phyloP scores from a whole-genome alignment of 2,888 invertebrate genomes.

The Drosophila rubida region DNA sequence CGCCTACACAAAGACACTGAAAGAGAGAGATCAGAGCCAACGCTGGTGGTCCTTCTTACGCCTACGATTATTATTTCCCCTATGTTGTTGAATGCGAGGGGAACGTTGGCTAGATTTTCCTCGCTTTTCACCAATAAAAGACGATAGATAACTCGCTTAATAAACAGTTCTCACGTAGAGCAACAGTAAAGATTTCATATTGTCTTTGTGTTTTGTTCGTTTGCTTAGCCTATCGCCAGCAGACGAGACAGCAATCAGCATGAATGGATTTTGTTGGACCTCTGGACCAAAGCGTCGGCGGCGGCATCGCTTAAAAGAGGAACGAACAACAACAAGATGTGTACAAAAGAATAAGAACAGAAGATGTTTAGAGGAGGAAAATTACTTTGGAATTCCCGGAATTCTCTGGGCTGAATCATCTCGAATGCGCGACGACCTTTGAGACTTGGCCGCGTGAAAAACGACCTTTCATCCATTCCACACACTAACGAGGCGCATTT shows the following conservation, averaged over 20 bases:
- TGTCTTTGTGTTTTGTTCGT: conserved; percentile 38
- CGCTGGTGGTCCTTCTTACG: conserved; percentile 55
- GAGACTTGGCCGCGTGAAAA: conserved; percentile 74
- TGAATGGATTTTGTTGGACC: conserved; percentile 50
- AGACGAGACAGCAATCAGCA: conserved; percentile 72
- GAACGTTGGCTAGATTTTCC: conserved; percentile 51
- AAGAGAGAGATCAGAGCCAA: conserved; percentile 9
- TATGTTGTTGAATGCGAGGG: conserved; percentile 7
- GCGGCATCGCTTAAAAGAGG: conserved; percentile 57
- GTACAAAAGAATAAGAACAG: conserved; percentile 38
- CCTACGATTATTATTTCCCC: conserved; percentile 40
- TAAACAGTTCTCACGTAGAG: conserved; percentile 68
- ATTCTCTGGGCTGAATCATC: conserved; percentile 75
- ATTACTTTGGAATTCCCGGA: conserved; percentile 75
- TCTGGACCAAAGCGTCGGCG: conserved; percentile 8
- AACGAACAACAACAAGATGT: conserved; percentile 5
- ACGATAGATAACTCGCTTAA: conserved; percentile 67
- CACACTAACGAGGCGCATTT: conserved; percentile 73
- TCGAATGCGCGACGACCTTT: conserved; percentile 67
- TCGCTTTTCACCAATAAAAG: conserved; percentile 64
- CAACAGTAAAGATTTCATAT: conserved; percentile 26
- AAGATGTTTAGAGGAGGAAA: conserved; percentile 57
- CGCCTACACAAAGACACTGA: conserved; percentile 38
- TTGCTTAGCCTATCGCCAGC: conserved; percentile 54
- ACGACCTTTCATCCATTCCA: conserved; percentile 77